Conservation (phyloP, 2,888 invertebrate genomes). For the Xestia rhomboidea region DNA sequence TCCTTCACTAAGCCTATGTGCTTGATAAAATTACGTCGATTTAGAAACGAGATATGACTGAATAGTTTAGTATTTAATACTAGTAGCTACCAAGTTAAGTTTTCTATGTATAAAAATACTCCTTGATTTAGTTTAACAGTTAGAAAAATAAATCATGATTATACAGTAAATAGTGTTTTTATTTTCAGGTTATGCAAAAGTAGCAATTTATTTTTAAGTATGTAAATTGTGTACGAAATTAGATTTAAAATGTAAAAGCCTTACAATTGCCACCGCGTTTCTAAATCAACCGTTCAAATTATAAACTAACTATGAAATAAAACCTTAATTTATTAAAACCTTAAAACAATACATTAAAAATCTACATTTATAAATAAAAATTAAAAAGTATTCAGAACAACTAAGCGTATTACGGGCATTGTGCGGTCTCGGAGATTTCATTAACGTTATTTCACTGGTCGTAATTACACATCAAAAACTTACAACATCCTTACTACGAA, state of each 20-base stretch:
- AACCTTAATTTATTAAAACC: constrained; percentile 69
- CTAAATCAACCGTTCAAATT: constrained; percentile 66
- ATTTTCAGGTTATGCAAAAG: background rate
- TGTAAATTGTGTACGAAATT: constrained; percentile 21
- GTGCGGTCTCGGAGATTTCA: constrained; percentile 77
- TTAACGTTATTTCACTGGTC: constrained; percentile 48
- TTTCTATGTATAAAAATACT: background rate
- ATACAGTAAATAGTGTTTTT: background rate
- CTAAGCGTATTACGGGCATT: constrained; percentile 83
- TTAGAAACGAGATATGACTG: constrained; percentile 64
- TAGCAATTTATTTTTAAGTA: background rate
- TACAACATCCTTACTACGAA: constrained; percentile 36
- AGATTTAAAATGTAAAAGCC: background rate
- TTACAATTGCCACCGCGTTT: constrained; percentile 51
- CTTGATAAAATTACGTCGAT: constrained; percentile 63
- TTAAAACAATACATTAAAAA: constrained; percentile 76
- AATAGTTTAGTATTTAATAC: constrained; percentile 43
- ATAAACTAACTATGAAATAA: constrained; percentile 67
- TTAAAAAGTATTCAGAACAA: constrained; percentile 78
- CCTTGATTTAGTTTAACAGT: background rate
- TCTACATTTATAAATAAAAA: constrained; percentile 77
- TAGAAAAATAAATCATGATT: constrained; percentile 8
- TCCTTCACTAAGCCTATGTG: constrained; percentile 83
- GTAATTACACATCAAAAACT: constrained; percentile 31
- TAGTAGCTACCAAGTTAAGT: constrained; percentile 57